Evolutionary conservation across 2,797 vertebrate genomes (phyloP).

Genomic region (Clarias platycephalus): DNA sequence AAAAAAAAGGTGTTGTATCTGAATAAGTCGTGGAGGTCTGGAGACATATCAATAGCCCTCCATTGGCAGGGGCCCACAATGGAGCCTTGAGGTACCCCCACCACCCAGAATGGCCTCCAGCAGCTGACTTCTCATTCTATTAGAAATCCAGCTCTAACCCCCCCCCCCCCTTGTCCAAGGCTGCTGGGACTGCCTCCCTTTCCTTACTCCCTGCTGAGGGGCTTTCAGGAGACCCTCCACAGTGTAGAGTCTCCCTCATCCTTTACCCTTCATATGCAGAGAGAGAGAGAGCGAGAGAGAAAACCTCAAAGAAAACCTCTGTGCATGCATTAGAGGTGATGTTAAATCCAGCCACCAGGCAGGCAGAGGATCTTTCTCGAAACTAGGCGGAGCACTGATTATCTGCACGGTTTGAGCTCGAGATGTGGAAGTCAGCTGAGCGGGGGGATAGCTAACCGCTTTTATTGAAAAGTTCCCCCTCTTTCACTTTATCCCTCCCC

Average conservation of each 20-base stretch:
- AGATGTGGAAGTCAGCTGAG: constrained; percentile 46
- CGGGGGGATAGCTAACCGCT: constrained; percentile 42
- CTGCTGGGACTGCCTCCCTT: constrained; percentile 54
- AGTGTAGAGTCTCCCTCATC: constrained; percentile 30
- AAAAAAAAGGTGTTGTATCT: constrained; percentile 82
- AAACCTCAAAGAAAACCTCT: constrained; percentile 31
- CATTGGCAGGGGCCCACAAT: constrained; percentile 81
- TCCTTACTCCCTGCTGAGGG: constrained; percentile 50
- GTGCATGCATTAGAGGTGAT: constrained; percentile 27
- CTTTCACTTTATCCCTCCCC: constrained; percentile 30
- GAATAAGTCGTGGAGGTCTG: constrained; percentile 84
- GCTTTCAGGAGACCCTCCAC: constrained; percentile 62
- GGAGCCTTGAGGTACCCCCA: constrained; percentile 76
- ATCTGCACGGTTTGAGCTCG: constrained; percentile 25
- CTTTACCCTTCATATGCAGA: constrained; percentile 51
- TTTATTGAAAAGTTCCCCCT: constrained; percentile 46
- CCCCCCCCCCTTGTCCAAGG: constrained; percentile 73
- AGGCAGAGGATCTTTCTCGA: constrained; percentile 23
- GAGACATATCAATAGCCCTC: constrained; percentile 86
- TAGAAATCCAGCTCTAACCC: constrained; percentile 91
- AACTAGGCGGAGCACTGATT: constrained; percentile 44
- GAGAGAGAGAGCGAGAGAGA: neutral
- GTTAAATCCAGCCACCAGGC: constrained; percentile 28
- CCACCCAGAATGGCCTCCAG: constrained; percentile 80
- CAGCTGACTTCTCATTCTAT: constrained; percentile 85